phyloP scores from a whole-genome alignment of 2,113 vertebrate genomes.

The Struthio camelus region DNA sequence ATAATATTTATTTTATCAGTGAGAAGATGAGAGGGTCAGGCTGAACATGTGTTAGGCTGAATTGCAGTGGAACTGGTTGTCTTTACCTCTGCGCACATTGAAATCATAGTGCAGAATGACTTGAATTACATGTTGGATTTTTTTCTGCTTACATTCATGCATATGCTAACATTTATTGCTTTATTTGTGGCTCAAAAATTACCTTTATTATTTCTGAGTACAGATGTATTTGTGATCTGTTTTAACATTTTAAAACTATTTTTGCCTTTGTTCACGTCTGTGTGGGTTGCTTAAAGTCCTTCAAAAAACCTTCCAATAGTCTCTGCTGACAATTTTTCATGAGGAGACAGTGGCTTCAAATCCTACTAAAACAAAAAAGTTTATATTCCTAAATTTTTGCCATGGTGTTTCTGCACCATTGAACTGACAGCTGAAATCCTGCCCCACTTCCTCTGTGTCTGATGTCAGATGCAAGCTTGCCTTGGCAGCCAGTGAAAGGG shows the following conservation, averaged over 20 bases:
- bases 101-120: neutral
- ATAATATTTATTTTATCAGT: neutral
- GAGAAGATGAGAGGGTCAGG: neutral
- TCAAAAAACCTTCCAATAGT: neutral
- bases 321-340: neutral
- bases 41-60: neutral
- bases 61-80: neutral
- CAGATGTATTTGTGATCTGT: neutral
- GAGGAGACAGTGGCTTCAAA: neutral
- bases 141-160: neutral
- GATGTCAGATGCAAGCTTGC: neutral
- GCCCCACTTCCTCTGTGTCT: neutral
- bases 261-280: neutral
- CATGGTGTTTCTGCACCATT: neutral
- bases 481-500: neutral
- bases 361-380: neutral
- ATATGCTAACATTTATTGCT: neutral
- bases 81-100: neutral
- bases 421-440: conserved; percentile 2
- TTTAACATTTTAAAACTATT: neutral
- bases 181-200: neutral
- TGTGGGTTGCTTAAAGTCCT: neutral
- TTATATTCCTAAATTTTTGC: neutral
- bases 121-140: neutral
- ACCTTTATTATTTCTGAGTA: neutral